Conservation (phyloP, 2,797 vertebrate genomes). For the Ambastaia sidthimunki region DNA sequence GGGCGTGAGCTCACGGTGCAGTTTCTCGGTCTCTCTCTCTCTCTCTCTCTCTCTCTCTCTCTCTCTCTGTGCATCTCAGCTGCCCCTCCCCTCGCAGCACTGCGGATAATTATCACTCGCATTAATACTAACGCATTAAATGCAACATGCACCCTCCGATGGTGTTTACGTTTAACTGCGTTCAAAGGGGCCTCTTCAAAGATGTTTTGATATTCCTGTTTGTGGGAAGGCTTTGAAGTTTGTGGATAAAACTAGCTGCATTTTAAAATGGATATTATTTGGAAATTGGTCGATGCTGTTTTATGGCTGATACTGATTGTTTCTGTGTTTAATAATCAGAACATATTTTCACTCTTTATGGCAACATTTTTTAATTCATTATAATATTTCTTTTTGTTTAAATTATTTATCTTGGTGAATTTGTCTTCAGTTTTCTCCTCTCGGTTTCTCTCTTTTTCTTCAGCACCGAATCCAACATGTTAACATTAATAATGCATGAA, state of each 20-base stretch:
- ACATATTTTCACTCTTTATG: not conserved
- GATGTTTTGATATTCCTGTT: slow-evolving; percentile 8
- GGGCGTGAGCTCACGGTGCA: not conserved
- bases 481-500: slow-evolving; percentile 75
- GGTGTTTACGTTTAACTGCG: not conserved
- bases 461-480: slow-evolving; percentile 54
- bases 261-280: not conserved
- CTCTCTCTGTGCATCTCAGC: not conserved
- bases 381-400: not conserved
- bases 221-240: not conserved
- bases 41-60: slow-evolving; percentile 3
- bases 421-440: not conserved
- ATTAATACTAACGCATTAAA: slow-evolving; percentile 24
- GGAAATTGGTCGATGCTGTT: not conserved
- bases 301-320: not conserved
- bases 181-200: slow-evolving; percentile 4
- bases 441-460: not conserved
- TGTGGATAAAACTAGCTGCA: not conserved
- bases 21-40: not conserved
- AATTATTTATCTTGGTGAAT: not conserved
- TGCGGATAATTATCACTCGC: slow-evolving; percentile 46
- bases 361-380: not conserved
- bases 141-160: not conserved
- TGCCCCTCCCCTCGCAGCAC: not conserved
- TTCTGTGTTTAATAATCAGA: not conserved